Conservation (phyloP, 1,140 invertebrate genomes). For the Megalopta genalis region DNA sequence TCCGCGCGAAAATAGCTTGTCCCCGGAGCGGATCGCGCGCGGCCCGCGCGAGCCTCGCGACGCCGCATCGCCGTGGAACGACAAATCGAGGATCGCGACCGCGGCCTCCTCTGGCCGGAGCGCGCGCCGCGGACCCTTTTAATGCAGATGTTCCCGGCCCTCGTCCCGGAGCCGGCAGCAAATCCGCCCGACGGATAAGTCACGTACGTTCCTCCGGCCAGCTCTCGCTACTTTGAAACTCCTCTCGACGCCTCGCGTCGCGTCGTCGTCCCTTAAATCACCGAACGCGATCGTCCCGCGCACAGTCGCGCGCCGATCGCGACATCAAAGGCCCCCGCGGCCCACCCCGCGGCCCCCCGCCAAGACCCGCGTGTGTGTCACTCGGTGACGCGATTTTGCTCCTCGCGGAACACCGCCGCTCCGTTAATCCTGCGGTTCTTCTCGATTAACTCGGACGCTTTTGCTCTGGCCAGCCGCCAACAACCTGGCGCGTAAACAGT, state of each 20-base stretch:
- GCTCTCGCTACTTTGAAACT: not conserved
- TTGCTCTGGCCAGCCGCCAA: not conserved
- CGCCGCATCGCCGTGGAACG: slow-evolving; percentile 31
- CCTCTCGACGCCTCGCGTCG: not conserved
- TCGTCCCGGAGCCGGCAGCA: not conserved
- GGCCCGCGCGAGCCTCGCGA: slow-evolving; percentile 12
- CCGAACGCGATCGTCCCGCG: not conserved
- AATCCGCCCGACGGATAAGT: no score
- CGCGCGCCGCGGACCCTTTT: slow-evolving; percentile 2
- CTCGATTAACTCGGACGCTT: no score
- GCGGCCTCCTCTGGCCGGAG: slow-evolving; percentile 3
- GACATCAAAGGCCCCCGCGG: no score
- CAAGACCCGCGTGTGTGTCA: no score
- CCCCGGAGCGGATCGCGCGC: not conserved
- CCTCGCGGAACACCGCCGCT: no score
- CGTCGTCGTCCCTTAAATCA: slow-evolving; percentile 25
- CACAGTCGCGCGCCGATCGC: no score
- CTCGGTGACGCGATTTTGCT: no score
- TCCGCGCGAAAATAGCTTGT: slow-evolving; percentile 64
- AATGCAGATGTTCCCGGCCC: slow-evolving; percentile 26
- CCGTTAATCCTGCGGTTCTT: no score
- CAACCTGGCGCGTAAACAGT: not conserved
- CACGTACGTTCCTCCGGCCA: no score
- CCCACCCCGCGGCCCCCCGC: no score
- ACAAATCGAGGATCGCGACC: slow-evolving; percentile 54